Evolutionary conservation across 2,797 vertebrate genomes (phyloP), one percentile per base, ranked within the genome.

Genomic region (Labroides dimidiatus): DNA sequence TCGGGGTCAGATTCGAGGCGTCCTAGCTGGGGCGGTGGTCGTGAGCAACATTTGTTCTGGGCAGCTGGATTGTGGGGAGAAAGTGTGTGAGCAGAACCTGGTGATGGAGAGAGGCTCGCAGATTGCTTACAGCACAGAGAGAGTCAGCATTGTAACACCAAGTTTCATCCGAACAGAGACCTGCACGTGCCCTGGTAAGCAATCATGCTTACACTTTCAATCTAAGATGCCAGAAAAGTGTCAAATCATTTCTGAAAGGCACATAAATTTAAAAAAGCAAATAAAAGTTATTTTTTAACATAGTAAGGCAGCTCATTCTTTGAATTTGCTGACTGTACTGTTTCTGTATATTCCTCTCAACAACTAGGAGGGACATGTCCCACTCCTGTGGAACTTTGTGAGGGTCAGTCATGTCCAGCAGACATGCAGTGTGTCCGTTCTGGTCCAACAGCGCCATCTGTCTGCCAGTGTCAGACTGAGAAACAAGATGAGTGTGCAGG

Each of bases 91-190:
- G 41, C 95, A 95, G 77, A 95, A 85, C 37, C 76, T 97, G 36
- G 90, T 89, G 15, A 76, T 97, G 90, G 96, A 98, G 49, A 89
- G 93, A 1, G 91, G 86, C 2, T 53, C 89, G 0, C 89, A 95
- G 81, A 93, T 96, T 17, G 95, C 95, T 0, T 96, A 98, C 85
- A 97, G 94, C 92, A 98, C 96, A 0, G 95, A 97, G 64, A 94
- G 93, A 92, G 37, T 97, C 85, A 97, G 97, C 75, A 93, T 98
- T 48, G 95, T 97, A 78, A 94, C 95, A 7, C 96, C 96, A 0
- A 93, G 91, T 44, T 94, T 94, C 79, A 85, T 76, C 55, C 78
- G 77, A 0, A 89, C 47, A 2, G 93, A 95, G 71, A 85, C 75
- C 24, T 95, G 94, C 84, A 87, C 67, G 33, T 95, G 94, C 44